Conservation (phyloP, 2,797 vertebrate species). For the Calcarius lapponicus region DNA sequence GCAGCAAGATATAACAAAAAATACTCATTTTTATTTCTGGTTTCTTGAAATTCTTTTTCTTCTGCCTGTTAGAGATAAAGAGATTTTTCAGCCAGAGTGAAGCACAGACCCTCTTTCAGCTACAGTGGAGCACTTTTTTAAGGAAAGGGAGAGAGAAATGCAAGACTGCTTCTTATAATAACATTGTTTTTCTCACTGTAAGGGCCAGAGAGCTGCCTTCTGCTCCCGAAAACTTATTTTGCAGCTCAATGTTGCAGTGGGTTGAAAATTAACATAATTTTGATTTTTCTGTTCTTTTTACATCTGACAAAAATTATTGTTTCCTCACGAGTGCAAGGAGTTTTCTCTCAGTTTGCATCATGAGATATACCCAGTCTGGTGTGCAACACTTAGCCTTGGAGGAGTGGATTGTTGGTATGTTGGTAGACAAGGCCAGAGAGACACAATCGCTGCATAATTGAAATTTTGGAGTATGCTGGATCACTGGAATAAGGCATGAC, state of each 20-base stretch:
- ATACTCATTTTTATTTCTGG: background rate
- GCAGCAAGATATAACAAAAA: conserved; percentile 19
- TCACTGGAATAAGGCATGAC: background rate
- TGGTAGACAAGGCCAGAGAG: background rate
- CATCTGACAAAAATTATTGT: background rate
- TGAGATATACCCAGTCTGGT: background rate
- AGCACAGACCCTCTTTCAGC: background rate
- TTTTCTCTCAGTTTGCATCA: background rate
- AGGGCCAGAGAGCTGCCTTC: background rate
- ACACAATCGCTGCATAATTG: background rate
- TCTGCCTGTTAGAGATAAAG: background rate
- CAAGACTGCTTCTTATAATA: background rate
- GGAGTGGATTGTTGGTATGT: background rate
- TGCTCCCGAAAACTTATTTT: background rate
- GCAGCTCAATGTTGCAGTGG: background rate
- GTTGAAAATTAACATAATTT: background rate
- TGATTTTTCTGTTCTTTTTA: background rate
- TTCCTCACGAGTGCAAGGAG: background rate
- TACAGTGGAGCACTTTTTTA: background rate
- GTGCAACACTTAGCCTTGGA: background rate
- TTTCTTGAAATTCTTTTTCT: background rate
- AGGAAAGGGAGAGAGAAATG: background rate
- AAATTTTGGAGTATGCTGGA: background rate
- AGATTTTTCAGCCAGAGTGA: background rate
- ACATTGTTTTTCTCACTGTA: background rate